Conservation (phyloP, 2,113 vertebrate genomes). For the Octodon degus region DNA sequence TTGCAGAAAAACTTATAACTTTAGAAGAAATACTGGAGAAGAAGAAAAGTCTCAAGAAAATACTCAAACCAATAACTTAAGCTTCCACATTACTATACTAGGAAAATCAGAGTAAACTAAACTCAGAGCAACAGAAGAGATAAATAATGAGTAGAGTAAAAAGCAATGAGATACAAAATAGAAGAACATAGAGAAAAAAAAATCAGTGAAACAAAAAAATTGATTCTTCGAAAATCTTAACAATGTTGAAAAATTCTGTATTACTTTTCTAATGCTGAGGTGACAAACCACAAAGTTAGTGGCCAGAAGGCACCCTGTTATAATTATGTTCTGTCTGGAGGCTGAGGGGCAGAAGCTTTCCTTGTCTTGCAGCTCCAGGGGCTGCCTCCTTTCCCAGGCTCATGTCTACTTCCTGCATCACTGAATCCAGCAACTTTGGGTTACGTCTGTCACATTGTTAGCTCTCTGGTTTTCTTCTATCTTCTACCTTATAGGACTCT, state of each 20-base stretch:
- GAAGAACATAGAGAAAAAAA: background rate
- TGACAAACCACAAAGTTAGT: background rate
- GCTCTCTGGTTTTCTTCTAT: background rate
- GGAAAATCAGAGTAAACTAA: constrained; percentile 12
- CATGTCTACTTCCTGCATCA: background rate
- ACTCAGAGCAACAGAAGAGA: background rate
- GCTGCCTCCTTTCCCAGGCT: background rate
- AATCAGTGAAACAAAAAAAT: background rate
- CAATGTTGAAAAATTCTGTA: constrained; percentile 3
- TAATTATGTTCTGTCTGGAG: background rate
- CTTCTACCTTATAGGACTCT: background rate
- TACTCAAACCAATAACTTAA: background rate
- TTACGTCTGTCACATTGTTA: background rate
- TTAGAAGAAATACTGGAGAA: background rate
- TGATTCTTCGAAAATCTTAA: constrained; percentile 7
- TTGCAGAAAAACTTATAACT: background rate
- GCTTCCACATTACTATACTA: background rate
- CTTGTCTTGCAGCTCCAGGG: background rate
- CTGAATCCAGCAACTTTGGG: background rate
- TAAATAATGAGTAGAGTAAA: background rate
- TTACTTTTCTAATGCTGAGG: background rate
- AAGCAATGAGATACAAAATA: constrained; percentile 37
- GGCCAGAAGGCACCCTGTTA: background rate
- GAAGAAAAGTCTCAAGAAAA: constrained; percentile 30
- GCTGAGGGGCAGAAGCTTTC: background rate